These are phyloP conservation scores for Lithobates pipiens DNA, from an alignment of 2,797 vertebrate genomes.

Conservation along the genomic window DNA sequence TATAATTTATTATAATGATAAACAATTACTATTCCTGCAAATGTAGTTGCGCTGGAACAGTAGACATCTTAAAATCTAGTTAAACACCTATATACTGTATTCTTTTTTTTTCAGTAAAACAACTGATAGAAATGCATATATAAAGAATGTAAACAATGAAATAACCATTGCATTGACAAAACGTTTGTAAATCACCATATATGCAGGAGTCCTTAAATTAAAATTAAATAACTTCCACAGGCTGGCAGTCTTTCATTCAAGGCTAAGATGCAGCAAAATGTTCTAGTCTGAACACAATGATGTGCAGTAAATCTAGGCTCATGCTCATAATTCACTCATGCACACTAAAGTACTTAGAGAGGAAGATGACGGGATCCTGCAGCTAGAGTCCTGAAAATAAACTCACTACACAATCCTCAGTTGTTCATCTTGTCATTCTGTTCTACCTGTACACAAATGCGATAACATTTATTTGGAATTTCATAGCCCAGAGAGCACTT, in stretches of 20 bases:
- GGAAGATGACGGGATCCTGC: neutral
- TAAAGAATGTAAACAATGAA: no score
- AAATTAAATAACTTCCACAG: slow-evolving; percentile 1
- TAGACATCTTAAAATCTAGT: no score
- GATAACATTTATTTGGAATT: neutral
- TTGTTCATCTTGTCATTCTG: neutral
- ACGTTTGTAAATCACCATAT: slow-evolving; percentile 9
- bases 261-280: slow-evolving; percentile 24
- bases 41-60: no score
- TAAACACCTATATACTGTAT: no score
- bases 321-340: slow-evolving; percentile 24
- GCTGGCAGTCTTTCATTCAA: slow-evolving; percentile 7
- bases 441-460: slow-evolving; percentile 1
- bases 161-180: neutral
- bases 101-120: no score
- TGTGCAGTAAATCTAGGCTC: slow-evolving; percentile 22
- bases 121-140: no score
- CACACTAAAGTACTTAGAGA: slow-evolving; percentile 21
- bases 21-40: no score
- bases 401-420: slow-evolving; percentile 21
- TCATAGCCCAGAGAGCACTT: slow-evolving; percentile 9
- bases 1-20: no score
- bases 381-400: slow-evolving; percentile 8
- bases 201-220: neutral
- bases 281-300: slow-evolving; percentile 18